Conservation (phyloP, 2,797 vertebrate genomes). For the Labroides dimidiatus region DNA sequence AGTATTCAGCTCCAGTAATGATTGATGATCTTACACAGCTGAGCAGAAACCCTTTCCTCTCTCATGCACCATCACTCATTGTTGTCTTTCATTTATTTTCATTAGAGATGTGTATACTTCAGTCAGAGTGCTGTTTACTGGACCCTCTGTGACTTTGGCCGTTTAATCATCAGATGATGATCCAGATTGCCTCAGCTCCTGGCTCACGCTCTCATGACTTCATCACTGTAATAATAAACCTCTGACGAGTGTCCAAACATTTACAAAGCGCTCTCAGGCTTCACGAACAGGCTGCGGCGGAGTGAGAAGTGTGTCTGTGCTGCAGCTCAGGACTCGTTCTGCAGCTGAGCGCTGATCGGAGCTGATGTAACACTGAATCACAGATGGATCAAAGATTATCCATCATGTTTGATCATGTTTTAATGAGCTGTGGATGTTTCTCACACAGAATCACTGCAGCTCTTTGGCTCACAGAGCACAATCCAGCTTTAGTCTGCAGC, state of each 20-base stretch:
- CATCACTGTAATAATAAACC: not conserved
- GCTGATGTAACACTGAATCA: conserved; percentile 1
- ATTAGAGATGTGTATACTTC: not conserved
- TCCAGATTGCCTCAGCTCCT: not conserved
- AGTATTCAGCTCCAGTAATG: not conserved
- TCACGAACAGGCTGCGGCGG: not conserved
- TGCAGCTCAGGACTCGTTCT: conserved; percentile 1
- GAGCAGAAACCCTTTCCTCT: not conserved
- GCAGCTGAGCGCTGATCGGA: not conserved
- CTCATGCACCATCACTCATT: not conserved
- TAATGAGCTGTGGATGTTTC: not conserved
- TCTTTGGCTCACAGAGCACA: not conserved
- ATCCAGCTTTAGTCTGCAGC: not conserved
- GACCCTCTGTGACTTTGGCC: not conserved
- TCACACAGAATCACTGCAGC: not conserved
- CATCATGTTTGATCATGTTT: conserved; percentile 2
- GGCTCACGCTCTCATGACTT: conserved; percentile 1
- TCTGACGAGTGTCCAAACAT: conserved; percentile 3
- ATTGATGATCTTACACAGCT: not conserved
- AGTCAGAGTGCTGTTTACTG: not conserved
- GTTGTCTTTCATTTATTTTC: not conserved
- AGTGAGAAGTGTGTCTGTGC: not conserved
- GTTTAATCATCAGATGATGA: not conserved
- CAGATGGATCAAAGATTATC: not conserved
- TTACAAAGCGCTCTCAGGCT: not conserved